Base-by-base conservation (phyloP, 2,797 vertebrate species). In the Phrynocephalus guinanensis region DNA sequence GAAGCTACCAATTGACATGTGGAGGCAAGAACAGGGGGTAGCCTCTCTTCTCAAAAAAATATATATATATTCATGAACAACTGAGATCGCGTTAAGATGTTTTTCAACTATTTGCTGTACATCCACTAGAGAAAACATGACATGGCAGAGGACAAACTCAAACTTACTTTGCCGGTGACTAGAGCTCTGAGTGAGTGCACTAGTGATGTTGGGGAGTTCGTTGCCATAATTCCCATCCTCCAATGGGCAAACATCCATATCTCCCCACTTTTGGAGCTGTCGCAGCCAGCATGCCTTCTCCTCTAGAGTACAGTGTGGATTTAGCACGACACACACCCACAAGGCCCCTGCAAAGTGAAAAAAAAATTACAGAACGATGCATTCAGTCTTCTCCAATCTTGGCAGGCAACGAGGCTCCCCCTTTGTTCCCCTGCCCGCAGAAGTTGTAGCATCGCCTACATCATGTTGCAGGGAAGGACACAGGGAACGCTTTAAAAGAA, bases 271-370 rank as follows among this genome's bases (percentile, higher is more conserved):
- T 95, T 98, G 98, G 87, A 99, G 97, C 94, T 99, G 98, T 95
- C 98, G 98, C 71, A 99, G 97, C 99, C 99, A 99, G 94, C 97
- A 96, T 87, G 96, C 98, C 95, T 99, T 99, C 96, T 99, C 99
- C 88, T 99, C 99, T 66, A 98, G 97, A 94, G 99, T 99, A 94
- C 99, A 99, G 95, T 99, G 99, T 0, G 99, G 99, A 95, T 99
- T 99, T 82, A 99, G 95, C 95, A 99, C 99, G 85, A 99, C 98
- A 0, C 99, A 99, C 88, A 99, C 99, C 99, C 99, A 99, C 94
- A 99, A 95, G 0, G 99, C 99, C 96, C 99, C 99, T 99, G 94
- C 73, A 91, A 93, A 83, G 33, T 60, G 50, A 10, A 50, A 13
- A 82, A 82, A 52, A 83, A 44, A 44, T 44, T 18, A 8, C 79